These are phyloP conservation scores for Triplophysa siluroides DNA, from an alignment of 2,113 vertebrate species.

Conservation along the genomic window DNA sequence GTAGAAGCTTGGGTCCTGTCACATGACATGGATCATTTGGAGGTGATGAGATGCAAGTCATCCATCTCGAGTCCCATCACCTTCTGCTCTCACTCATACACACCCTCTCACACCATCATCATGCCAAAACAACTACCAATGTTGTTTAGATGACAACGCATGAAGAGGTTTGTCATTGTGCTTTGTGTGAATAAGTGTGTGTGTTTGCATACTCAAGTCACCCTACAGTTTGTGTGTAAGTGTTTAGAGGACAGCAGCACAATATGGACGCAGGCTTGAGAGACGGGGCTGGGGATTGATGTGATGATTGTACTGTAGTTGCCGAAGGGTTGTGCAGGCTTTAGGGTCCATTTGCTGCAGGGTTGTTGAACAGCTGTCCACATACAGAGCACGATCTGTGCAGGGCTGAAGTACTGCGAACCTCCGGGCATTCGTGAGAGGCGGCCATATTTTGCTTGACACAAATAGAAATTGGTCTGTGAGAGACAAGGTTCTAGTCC, in stretches of 20 bases:
- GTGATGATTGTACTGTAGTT: slow-evolving; percentile 36
- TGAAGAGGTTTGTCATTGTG: slow-evolving; percentile 26
- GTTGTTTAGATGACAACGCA: slow-evolving; percentile 16
- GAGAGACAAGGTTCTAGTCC: background rate
- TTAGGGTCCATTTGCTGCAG: slow-evolving; percentile 16
- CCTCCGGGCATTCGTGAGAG: background rate
- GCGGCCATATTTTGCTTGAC: background rate
- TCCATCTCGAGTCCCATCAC: background rate
- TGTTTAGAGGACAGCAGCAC: slow-evolving; percentile 15
- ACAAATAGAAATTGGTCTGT: background rate
- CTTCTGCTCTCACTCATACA: slow-evolving; percentile 20
- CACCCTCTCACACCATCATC: slow-evolving; percentile 19
- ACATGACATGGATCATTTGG: background rate
- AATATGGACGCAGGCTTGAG: slow-evolving; percentile 19
- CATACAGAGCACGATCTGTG: background rate
- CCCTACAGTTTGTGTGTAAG: slow-evolving; percentile 39
- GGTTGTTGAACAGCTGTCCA: slow-evolving; percentile 25
- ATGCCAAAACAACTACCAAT: slow-evolving; percentile 15
- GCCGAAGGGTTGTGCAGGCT: slow-evolving; percentile 8
- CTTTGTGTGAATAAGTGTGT: slow-evolving; percentile 53
- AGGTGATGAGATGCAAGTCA: background rate
- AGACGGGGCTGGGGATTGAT: slow-evolving; percentile 55
- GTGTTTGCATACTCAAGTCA: slow-evolving; percentile 7
- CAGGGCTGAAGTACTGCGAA: slow-evolving; percentile 2
- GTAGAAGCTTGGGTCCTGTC: background rate